Evolutionary conservation across 1,140 invertebrate genomes (phyloP).

Genomic region (Chironomus tepperi): DNA sequence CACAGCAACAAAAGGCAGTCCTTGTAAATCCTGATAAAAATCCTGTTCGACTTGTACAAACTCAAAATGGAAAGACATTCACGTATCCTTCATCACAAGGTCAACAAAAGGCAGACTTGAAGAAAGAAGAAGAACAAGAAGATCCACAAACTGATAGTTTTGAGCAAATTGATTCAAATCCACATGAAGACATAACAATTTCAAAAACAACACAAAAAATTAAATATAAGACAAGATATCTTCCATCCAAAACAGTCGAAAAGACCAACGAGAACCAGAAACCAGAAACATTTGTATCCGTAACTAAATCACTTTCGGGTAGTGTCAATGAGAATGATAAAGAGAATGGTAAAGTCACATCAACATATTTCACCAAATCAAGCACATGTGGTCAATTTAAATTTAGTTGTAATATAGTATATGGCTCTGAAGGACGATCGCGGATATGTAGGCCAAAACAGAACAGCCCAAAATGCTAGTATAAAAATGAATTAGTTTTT

Average conservation of each 20-base stretch:
- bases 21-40: conserved; percentile 34
- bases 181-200: conserved; percentile 36
- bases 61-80: conserved; percentile 35
- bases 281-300: conserved; percentile 53
- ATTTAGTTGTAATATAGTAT: conserved; percentile 69
- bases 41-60: conserved; percentile 31
- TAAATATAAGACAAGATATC: conserved; percentile 32
- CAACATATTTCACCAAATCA: conserved; percentile 73
- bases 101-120: conserved; percentile 28
- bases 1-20: conserved; percentile 39
- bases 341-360: conserved; percentile 56
- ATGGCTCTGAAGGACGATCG: conserved; percentile 61
- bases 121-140: conserved; percentile 33
- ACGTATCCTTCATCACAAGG: conserved; percentile 29
- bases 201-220: conserved; percentile 17
- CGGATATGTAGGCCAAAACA: conserved; percentile 69
- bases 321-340: conserved; percentile 50
- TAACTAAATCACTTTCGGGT: conserved; percentile 68
- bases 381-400: conserved; percentile 78
- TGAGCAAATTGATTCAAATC: conserved; percentile 29
- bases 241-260: conserved; percentile 39
- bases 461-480: conserved; percentile 24
- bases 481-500: background rate
- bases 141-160: conserved; percentile 37
- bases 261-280: conserved; percentile 34